Conservation (phyloP, 2,797 vertebrate species). For the Bufotes viridis region DNA sequence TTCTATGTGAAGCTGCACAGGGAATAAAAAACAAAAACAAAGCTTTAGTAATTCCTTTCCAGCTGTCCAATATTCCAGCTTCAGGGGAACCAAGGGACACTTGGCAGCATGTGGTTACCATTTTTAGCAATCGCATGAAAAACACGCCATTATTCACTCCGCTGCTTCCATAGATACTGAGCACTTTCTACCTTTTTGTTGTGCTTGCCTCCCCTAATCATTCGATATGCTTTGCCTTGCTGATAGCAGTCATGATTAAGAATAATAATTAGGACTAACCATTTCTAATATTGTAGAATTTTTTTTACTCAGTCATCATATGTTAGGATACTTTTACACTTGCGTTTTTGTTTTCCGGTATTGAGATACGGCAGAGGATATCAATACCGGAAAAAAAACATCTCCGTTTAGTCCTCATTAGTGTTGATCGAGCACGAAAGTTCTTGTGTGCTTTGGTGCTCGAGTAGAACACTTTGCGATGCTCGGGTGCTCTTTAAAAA, state of each 20-base stretch:
- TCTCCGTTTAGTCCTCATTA: no score
- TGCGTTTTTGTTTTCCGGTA: no score
- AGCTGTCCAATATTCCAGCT: neutral
- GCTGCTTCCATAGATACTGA: conserved; percentile 9
- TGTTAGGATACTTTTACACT: no score
- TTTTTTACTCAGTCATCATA: no score
- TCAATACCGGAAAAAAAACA: no score
- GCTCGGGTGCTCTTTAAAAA: no score
- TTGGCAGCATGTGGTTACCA: conserved; percentile 21
- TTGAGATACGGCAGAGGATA: no score
- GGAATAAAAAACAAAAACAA: neutral
- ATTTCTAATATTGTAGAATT: no score
- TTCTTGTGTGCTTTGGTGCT: no score
- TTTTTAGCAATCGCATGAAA: conserved; percentile 22
- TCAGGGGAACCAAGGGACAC: neutral
- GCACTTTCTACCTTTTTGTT: conserved; percentile 3
- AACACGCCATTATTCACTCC: conserved; percentile 9
- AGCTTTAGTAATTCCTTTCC: neutral
- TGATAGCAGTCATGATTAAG: neutral
- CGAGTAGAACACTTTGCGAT: no score
- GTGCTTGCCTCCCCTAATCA: neutral
- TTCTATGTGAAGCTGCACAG: neutral
- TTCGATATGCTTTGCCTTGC: neutral
- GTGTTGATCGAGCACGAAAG: no score
- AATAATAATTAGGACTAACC: neutral